Conservation (phyloP, 2,113 vertebrate species). For the Acanthisitta chloris region DNA sequence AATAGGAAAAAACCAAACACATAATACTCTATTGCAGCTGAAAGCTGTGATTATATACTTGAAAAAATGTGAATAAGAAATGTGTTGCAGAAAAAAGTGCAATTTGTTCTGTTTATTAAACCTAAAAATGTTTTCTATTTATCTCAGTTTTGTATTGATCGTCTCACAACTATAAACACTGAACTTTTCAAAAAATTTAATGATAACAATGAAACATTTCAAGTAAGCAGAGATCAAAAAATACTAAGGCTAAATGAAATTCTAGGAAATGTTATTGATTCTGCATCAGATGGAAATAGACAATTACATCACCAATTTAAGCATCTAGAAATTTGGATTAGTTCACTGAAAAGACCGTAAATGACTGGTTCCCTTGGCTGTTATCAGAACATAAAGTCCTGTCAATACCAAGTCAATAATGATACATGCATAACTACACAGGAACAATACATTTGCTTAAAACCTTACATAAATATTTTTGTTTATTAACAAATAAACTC, state of each 20-base stretch:
- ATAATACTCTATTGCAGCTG: background rate
- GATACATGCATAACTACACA: background rate
- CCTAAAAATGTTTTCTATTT: background rate
- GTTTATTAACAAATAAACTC: background rate
- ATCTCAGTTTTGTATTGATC: background rate
- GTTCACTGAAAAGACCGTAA: background rate
- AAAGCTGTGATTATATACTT: background rate
- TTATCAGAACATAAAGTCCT: background rate
- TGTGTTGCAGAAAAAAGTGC: background rate
- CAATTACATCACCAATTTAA: background rate
- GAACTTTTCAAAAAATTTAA: background rate
- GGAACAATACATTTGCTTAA: background rate
- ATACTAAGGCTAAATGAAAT: background rate
- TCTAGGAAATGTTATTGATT: background rate
- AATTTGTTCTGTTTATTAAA: background rate
- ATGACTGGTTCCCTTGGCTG: accelerated
- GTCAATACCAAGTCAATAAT: background rate
- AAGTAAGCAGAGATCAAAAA: background rate
- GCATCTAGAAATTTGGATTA: background rate
- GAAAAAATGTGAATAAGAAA: background rate
- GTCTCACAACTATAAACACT: background rate
- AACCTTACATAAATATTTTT: background rate
- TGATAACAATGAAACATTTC: background rate
- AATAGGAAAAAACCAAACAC: background rate
- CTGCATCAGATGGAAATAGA: background rate